These are phyloP conservation scores for Ochropleura leucogaster DNA, from an alignment of 2,888 invertebrate genomes.

Conservation along the genomic window DNA sequence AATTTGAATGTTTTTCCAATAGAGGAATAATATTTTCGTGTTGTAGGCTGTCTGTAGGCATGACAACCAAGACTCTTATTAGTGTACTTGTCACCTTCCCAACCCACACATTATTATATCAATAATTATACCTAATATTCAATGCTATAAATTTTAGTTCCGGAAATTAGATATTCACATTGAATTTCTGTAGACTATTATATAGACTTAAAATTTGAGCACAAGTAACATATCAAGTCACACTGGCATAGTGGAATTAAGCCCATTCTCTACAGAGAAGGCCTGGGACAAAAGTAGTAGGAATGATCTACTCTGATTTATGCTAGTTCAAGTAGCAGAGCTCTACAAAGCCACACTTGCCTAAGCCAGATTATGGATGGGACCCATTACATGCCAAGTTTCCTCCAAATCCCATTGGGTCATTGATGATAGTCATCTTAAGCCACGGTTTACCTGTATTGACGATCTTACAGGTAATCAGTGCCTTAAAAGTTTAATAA, in stretches of 20 bases:
- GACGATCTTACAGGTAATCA: too few species aligned
- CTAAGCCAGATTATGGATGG: too few species aligned
- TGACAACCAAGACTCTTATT: slow-evolving; percentile 34
- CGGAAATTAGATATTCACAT: too few species aligned
- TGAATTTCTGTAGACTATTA: background rate
- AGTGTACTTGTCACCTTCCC: slow-evolving; percentile 5
- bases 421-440: too few species aligned
- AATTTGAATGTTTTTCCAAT: background rate
- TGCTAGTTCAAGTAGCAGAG: background rate
- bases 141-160: background rate
- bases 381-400: too few species aligned
- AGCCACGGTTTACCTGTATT: too few species aligned
- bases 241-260: background rate
- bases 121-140: slow-evolving; percentile 13
- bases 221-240: background rate
- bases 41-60: slow-evolving; percentile 27
- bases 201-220: background rate
- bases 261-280: background rate
- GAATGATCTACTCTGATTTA: background rate
- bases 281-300: background rate
- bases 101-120: slow-evolving; percentile 1
- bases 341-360: too few species aligned
- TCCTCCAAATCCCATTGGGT: too few species aligned
- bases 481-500: too few species aligned
- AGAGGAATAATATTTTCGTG: slow-evolving; percentile 2